Evolutionary conservation across 2,797 vertebrate species (phyloP), one percentile per base, ranked within the genome.

Genomic region (Phoebastria nigripes): DNA sequence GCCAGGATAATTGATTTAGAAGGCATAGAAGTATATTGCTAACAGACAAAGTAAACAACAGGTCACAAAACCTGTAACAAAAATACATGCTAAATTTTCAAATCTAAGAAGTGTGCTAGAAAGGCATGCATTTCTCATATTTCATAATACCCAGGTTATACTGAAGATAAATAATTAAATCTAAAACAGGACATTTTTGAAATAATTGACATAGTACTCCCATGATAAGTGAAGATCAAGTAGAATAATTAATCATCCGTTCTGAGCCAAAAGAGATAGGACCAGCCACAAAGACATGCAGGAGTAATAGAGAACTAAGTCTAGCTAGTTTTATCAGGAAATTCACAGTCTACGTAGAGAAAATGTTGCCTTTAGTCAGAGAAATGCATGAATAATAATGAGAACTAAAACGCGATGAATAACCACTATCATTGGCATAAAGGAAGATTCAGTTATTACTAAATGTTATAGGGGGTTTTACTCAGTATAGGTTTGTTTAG

Each of bases 201-300:
- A 93, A 95, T 67, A 55, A 93, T 96, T 97, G 96, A 93, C 62
- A 89, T 83, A 90, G 54, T 25, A 83, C 29, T 94, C 80, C 63
- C 71, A 93, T 51, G 71, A 46, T 84, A 96, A 96, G 41, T 83
- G 71, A 91, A 93, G 72, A 95, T 95, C 84, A 96, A 95, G 54
- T 81, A n/a, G 77, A 96, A 96, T 95, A 87, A 92, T 96, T 97
- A 95, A 93, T 87, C 83, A 47, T 62, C 8, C 54, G 85, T 61
- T 47, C 86, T 95, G 84, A 96, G 80, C 37, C 67, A 67, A 76
- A 42, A 93, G 21, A 62, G 39, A 86, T 58, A 94, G 63, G 55
- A 93, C 55, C 78, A 96, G 51, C n/a, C 76, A 89, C 41, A 82
- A 69, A 93, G 59, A 90, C 25, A 42, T 31, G 56, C 26, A 95